Percentiles rank a stretch among this genome's conserved stretches.
These are phyloP conservation scores for Dynastes hyllus DNA, from an alignment of 2,888 invertebrate genomes.

Conservation along the genomic window DNA sequence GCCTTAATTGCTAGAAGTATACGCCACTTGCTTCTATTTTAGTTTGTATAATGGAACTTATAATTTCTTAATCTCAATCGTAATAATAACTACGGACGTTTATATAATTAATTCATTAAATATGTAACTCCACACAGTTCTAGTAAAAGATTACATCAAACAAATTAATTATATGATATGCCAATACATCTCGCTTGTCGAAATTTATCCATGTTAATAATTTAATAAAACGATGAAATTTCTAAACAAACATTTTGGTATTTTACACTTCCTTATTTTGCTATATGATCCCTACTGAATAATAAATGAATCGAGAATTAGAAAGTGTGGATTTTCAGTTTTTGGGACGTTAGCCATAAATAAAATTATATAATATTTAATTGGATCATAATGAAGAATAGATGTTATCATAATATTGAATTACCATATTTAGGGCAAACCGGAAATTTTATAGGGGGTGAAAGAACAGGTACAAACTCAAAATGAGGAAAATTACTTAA, in stretches of 20 bases:
- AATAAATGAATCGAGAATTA: slow-evolving; percentile 31
- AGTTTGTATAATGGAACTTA: neutral
- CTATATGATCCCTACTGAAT: slow-evolving; percentile 10
- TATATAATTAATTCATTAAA: neutral
- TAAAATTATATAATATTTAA: slow-evolving; percentile 19
- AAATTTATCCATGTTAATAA: neutral
- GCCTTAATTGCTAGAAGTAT: slow-evolving; percentile 5
- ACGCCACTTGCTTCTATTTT: neutral
- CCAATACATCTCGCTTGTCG: neutral
- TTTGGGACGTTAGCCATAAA: neutral
- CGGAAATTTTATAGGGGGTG: no score
- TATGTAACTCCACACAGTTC: neutral
- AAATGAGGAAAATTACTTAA: no score
- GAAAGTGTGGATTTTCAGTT: slow-evolving; percentile 25
- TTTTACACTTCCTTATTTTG: slow-evolving; percentile 12
- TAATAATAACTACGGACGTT: neutral
- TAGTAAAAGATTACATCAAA: neutral
- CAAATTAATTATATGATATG: neutral
- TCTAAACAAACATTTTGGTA: slow-evolving; percentile 9
- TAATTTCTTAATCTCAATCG: neutral
- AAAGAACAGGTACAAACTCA: no score
- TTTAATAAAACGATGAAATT: slow-evolving; percentile 1
- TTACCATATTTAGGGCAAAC: no score
- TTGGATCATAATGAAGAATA: neutral
- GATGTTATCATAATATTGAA: no score